Base-by-base conservation (phyloP, 2,113 vertebrate genomes). In the Melanocharis versteri region DNA sequence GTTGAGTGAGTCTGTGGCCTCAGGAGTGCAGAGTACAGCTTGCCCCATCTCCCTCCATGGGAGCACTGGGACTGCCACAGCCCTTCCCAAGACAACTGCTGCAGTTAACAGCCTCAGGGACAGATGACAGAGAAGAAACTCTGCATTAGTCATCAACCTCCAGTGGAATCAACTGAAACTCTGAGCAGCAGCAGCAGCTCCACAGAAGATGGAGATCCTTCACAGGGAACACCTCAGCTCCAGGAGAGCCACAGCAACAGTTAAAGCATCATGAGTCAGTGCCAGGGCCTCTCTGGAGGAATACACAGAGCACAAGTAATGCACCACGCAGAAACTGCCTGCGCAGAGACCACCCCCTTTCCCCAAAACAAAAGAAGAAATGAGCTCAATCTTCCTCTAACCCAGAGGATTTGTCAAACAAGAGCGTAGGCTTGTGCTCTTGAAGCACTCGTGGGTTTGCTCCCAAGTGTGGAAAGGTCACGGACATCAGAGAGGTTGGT, bases 251-350 rank as follows among this genome's bases (percentile, higher is more conserved):
- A 26, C 89, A 85, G 91, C 45, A 76, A 85, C 30, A 54, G 61
- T 47, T 88, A 92, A 93, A 82, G 45, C 37, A 60, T 15, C 1
- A 5, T 86, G 93, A 94, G 83, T 91, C 91, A 96, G 89, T n/a
- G 20, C 42, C 42, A 33, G 68, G 66, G 56, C 77, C 90, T 83
- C 53, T 47, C 75, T 76, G 58, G 64, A 93, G 78, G 92, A 87
- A 73, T 19, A 40, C 6, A 7, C 19, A 28, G 82, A 92, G 93
- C 79, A 44, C 76, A 76, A 13, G 83, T 28, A 83, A 83, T 0
- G 0, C 57, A 96, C 71, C 96, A 86, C n/a, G 10, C 80, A 94
- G 58, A 60, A 72, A 66, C 78, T 71, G 73, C n/a, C 93, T 94
- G 82, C 57, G 1, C 47, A 92, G 75, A 90, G 86, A 88, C 75